Evolutionary conservation across 2,797 vertebrate species (phyloP).

Genomic region (Tarsius wallacei): DNA sequence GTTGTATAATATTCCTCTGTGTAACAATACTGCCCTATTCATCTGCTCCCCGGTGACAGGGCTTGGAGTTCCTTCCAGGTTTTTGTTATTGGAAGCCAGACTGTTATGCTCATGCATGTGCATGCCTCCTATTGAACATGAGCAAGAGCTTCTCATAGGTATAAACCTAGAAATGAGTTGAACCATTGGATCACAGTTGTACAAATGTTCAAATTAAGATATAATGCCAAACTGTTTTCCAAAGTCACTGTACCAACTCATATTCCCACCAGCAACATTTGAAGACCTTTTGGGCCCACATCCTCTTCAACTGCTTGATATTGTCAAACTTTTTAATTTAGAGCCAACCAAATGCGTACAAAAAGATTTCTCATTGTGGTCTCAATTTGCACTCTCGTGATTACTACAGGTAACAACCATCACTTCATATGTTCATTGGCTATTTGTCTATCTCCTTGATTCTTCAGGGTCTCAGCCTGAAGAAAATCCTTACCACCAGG

Average conservation of each 20-base stretch:
- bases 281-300: background rate
- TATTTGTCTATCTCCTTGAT: background rate
- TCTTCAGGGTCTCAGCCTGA: background rate
- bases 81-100: conserved; percentile 4
- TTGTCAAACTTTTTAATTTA: background rate
- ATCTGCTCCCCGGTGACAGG: background rate
- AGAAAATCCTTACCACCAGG: background rate
- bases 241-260: background rate
- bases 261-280: background rate
- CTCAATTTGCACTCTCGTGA: background rate
- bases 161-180: background rate
- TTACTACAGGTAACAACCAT: background rate
- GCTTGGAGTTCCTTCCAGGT: background rate
- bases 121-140: background rate
- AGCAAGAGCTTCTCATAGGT: background rate
- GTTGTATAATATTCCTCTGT: background rate
- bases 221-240: background rate
- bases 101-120: background rate
- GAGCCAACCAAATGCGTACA: background rate
- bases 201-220: background rate
- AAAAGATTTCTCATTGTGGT: background rate
- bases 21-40: background rate
- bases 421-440: background rate
- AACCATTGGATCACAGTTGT: background rate
- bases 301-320: background rate